phyloP scores from a whole-genome alignment of 2,113 vertebrate genomes.

The Brienomyrus brachyistius region DNA sequence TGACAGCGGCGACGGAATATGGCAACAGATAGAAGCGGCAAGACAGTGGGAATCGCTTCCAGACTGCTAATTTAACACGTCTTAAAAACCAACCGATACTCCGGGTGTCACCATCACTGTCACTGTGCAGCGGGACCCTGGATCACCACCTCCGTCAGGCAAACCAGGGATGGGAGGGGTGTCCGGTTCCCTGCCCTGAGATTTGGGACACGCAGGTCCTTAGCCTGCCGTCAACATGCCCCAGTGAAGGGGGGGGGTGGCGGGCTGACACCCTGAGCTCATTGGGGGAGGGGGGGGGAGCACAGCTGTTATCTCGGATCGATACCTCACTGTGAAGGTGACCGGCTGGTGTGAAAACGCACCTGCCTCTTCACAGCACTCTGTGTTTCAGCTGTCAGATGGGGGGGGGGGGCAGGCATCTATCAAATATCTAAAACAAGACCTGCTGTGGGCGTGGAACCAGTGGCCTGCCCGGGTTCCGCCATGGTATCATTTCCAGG shows the following conservation, averaged over 20 bases:
- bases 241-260: no score
- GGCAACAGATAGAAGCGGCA: constrained; percentile 82
- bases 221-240: no score
- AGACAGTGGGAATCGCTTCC: constrained; percentile 89
- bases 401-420: no score
- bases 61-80: constrained; percentile 99
- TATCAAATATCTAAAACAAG: constrained; percentile 12
- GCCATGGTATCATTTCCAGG: constrained; percentile 37
- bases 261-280: no score
- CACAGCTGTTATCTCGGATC: no score
- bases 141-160: constrained; percentile 49
- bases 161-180: background rate
- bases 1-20: constrained; percentile 87
- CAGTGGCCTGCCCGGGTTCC: constrained; percentile 2
- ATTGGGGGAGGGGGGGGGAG: no score
- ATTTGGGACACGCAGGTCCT: no score
- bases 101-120: constrained; percentile 88
- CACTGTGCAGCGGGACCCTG: constrained; percentile 74
- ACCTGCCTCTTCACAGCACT: no score
- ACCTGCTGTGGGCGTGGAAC: background rate
- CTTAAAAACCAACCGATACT: constrained; percentile 82
- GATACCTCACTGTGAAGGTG: no score
- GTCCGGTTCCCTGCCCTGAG: background rate
- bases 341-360: no score
- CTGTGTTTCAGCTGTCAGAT: no score